Conservation (phyloP, 2,113 vertebrate genomes). For the Dasyprocta punctata region DNA sequence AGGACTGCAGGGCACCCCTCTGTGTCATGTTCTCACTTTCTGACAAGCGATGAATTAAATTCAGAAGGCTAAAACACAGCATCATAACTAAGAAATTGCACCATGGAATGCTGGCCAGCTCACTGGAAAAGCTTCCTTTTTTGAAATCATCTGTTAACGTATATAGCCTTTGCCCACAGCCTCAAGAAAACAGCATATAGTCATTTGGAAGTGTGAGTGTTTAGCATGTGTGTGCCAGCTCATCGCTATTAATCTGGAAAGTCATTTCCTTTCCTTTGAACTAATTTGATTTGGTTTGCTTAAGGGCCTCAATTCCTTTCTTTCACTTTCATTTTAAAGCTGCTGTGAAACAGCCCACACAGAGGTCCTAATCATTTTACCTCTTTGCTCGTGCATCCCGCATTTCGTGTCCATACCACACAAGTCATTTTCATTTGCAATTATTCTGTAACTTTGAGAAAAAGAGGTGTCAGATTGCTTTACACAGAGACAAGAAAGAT, state of each 20-base stretch:
- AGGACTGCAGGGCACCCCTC: background rate
- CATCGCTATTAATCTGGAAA: constrained; percentile 66
- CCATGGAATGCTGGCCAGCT: constrained; percentile 38
- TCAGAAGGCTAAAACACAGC: constrained; percentile 25
- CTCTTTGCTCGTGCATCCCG: background rate
- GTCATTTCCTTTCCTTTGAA: constrained; percentile 70
- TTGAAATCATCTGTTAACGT: constrained; percentile 51
- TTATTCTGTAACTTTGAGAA: background rate
- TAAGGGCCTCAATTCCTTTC: constrained; percentile 62
- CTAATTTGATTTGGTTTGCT: constrained; percentile 65
- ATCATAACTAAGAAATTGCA: background rate
- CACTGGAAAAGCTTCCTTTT: background rate
- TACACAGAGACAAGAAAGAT: constrained; percentile 55
- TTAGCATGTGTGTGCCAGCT: constrained; percentile 40
- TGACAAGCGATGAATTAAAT: constrained; percentile 30
- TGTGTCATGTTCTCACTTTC: constrained; percentile 7
- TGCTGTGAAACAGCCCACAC: constrained; percentile 42
- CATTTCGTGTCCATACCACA: background rate
- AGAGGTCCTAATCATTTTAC: constrained; percentile 7
- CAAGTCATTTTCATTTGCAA: constrained; percentile 57
- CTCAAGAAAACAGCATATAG: constrained; percentile 35
- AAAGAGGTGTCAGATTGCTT: background rate
- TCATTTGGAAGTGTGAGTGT: constrained; percentile 59
- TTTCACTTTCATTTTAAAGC: constrained; percentile 62
- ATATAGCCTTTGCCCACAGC: constrained; percentile 35